Conservation (phyloP, 1,140 invertebrate species). For the Drosophila santomea region DNA sequence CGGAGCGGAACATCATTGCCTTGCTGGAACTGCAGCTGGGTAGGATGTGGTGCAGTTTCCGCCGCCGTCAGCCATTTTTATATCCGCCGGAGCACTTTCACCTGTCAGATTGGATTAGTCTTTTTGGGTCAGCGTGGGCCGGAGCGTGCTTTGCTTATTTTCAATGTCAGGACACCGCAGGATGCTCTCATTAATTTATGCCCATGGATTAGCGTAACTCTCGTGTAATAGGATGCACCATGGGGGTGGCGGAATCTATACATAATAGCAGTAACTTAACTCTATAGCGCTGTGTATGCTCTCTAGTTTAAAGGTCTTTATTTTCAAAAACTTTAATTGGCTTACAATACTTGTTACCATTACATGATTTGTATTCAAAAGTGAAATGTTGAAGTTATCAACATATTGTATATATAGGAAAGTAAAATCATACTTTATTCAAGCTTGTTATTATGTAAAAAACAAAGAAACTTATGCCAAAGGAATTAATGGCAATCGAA, state of each 20-base stretch:
- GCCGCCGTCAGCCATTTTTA: constrained; percentile 38
- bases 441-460: no score
- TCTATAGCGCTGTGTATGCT: neutral
- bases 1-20: constrained; percentile 22
- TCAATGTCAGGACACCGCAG: constrained; percentile 38
- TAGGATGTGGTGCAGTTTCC: constrained; percentile 48
- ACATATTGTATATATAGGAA: neutral
- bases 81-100: constrained; percentile 25
- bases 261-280: neutral
- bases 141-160: constrained; percentile 7
- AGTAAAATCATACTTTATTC: no score
- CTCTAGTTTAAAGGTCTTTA: neutral
- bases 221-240: neutral
- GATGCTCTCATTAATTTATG: constrained; percentile 38
- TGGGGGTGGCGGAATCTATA: neutral
- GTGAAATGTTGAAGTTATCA: neutral
- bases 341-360: neutral
- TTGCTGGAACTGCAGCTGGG: constrained; percentile 12
- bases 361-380: neutral
- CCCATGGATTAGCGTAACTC: constrained; percentile 11
- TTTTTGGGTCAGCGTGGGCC: constrained; percentile 42
- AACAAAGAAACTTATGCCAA: no score
- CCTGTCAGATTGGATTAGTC: constrained; percentile 58
- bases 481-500: no score
- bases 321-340: neutral